Percentiles rank a stretch among this genome's conserved stretches.
Evolutionary conservation across 1,140 invertebrate species (phyloP).

Genomic region (Bombus breviceps): DNA sequence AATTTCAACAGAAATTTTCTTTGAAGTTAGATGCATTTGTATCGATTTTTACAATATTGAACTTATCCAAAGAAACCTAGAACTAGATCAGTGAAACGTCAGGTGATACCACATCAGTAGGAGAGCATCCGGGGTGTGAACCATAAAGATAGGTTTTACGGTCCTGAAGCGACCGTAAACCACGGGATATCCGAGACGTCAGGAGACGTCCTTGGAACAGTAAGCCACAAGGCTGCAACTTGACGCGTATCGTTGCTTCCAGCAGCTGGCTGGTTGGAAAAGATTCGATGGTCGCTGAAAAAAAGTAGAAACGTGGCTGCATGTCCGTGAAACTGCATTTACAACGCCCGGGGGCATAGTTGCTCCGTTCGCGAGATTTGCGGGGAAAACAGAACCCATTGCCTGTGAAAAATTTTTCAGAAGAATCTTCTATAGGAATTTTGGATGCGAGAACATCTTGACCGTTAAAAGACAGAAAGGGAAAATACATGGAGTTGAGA

Average conservation of each 20-base stretch:
- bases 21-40: neutral
- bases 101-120: neutral
- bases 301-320: neutral
- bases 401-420: neutral
- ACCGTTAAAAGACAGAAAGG: neutral
- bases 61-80: neutral
- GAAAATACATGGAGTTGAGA: neutral
- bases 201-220: neutral
- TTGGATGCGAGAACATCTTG: neutral
- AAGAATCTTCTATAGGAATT: constrained; percentile 9
- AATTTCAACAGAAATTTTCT: neutral
- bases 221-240: neutral
- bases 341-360: constrained; percentile 46
- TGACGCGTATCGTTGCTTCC: constrained; percentile 5
- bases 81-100: neutral
- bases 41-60: neutral
- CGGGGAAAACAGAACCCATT: neutral
- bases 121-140: constrained; percentile 45
- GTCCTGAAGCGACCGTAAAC: constrained; percentile 33
- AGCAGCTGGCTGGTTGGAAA: neutral
- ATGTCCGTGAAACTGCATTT: constrained; percentile 10
- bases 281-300: constrained; percentile 15
- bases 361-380: constrained; percentile 5
- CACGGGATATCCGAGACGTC: constrained; percentile 36
- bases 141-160: constrained; percentile 66